Evolutionary conservation across 2,888 invertebrate genomes (phyloP).

Genomic region (Poecilus cupreus): DNA sequence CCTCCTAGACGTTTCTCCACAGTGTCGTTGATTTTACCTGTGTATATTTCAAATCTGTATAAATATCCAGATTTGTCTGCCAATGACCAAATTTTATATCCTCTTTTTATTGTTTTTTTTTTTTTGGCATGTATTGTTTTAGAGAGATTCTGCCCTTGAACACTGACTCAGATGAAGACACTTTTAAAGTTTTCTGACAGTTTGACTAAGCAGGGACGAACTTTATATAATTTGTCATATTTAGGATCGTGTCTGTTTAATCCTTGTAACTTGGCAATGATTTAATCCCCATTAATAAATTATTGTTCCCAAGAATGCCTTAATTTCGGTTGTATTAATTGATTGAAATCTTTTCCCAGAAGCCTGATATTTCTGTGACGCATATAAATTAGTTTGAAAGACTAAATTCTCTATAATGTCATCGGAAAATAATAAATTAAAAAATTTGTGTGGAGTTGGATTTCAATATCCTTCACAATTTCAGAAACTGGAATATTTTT

Average conservation of each 20-base stretch:
- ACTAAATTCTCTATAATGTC: neutral
- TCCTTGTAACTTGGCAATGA: slow-evolving; percentile 15
- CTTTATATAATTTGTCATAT: slow-evolving; percentile 6
- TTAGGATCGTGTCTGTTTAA: neutral
- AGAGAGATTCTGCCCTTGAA: neutral
- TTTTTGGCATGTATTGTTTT: neutral
- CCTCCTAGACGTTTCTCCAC: neutral
- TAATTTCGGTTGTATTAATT: neutral
- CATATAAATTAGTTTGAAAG: slow-evolving; percentile 5
- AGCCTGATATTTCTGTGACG: neutral
- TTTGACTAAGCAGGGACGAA: neutral
- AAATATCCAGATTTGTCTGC: slow-evolving; percentile 14
- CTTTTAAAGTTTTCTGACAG: neutral
- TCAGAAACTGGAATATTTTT: no score
- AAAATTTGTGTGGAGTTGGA: no score
- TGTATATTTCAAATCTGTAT: slow-evolving; percentile 4
- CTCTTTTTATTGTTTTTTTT: neutral
- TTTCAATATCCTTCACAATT: no score
- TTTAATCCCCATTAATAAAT: slow-evolving; percentile 24
- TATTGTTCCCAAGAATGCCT: slow-evolving; percentile 4
- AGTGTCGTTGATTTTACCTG: neutral
- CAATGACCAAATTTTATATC: neutral
- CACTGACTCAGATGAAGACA: neutral
- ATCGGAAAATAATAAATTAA: no score
- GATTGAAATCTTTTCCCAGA: slow-evolving; percentile 2